Base-by-base conservation (phyloP, 1,140 invertebrate species). In the Aricia agestis region DNA sequence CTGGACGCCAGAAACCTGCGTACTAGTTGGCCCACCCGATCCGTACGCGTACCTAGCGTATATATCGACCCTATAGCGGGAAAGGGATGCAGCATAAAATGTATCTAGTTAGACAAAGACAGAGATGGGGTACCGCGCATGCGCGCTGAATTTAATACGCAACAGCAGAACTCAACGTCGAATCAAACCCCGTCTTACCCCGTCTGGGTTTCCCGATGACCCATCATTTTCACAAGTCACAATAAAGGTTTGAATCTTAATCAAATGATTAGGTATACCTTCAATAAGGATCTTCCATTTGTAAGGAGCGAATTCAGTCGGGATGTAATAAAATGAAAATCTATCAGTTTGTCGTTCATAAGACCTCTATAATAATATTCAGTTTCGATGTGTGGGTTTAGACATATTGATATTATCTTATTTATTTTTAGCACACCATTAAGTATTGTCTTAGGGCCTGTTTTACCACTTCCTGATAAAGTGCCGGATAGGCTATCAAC, bases 31-130 rank as follows among this genome's bases (percentile, higher is more conserved):
- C 79, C 72, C 76, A 80, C 85, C 82, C 77, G 79, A 81, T 85
- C 84, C 78, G 85, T 88, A 87, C 81, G 75, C 83, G 86, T 91
- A 91, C 87, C 87, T 90, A 91, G 84, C 81, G 81, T 89, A 89
- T 91, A 91, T 88, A 90, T 90, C 88, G 88, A 88, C 88, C 87
- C 87, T 88, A 85, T 81, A 76, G 86, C 78, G 82, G 17, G 82
- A 90, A 71, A 74, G 74, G 76, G 85, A 84, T 74, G 72, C 71
- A 31, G 31, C 18, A 67, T 63, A 15, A 6, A 66, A 58, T 0
- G 19, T 58, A 25, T 41, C 65, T 42, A 7, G 82, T n/a, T 15
- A 45, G 76, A 89, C 42, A 74, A 77, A 73, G 88, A 89, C 52
- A 65, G 42, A 58, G 74, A 78, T 72, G 80, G 78, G 82, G 78